A percentile compares a stretch with the other conserved stretches of the same genome.
Conservation (phyloP, 2,797 vertebrate genomes). For the Sebastes cheni region DNA sequence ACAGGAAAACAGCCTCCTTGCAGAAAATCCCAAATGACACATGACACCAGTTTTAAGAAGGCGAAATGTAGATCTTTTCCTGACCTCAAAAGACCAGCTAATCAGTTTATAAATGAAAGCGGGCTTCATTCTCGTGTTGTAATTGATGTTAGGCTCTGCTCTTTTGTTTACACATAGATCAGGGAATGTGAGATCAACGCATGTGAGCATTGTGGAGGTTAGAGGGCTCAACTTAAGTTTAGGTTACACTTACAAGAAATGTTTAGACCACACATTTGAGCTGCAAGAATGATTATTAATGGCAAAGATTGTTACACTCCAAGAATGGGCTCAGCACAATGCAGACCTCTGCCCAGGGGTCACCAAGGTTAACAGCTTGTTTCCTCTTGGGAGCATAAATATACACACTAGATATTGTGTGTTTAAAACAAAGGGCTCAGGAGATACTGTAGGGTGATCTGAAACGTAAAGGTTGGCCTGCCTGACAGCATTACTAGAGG, state of each 20-base stretch:
- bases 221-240: background rate
- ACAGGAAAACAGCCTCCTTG: background rate
- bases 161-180: background rate
- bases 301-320: background rate
- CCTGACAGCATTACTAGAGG: background rate
- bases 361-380: background rate
- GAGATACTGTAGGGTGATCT: background rate
- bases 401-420: background rate
- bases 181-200: background rate
- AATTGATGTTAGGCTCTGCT: background rate
- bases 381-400: background rate
- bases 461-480: background rate
- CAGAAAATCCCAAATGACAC: background rate
- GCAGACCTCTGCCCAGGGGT: background rate
- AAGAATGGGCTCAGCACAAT: background rate
- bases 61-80: background rate
- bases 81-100: background rate
- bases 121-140: background rate
- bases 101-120: background rate
- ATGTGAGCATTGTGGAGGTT: background rate
- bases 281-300: background rate
- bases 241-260: background rate
- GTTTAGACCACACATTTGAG: background rate
- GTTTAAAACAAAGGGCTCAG: background rate
- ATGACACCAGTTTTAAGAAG: background rate